Conservation (phyloP, 2,113 vertebrate genomes). For the Columba janthina region DNA sequence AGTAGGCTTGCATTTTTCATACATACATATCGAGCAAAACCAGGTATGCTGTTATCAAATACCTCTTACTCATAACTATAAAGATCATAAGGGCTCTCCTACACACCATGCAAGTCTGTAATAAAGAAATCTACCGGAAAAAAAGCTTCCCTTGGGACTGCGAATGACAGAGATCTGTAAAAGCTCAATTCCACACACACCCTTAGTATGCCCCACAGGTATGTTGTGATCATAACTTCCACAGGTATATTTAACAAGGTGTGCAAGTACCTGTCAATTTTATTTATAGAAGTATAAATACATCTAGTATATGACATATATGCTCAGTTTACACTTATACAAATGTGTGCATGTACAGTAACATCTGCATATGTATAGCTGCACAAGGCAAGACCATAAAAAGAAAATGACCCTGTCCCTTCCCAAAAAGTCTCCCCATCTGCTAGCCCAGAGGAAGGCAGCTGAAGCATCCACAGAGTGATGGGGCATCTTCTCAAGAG, state of each 20-base stretch:
- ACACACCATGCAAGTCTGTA: not conserved
- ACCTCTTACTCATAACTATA: not conserved
- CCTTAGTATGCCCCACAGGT: accelerated
- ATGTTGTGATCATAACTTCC: not conserved
- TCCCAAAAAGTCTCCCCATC: not conserved
- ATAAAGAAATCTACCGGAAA: not conserved
- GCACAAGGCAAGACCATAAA: accelerated
- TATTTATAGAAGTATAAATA: not conserved
- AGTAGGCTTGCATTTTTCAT: not conserved
- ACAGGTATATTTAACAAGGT: not conserved
- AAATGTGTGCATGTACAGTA: accelerated
- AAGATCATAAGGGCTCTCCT: not conserved
- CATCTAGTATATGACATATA: accelerated
- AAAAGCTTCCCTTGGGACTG: not conserved
- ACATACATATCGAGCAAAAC: not conserved
- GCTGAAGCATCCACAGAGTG: not conserved
- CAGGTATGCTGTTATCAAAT: not conserved
- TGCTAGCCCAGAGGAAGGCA: too few species aligned
- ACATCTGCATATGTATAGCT: accelerated
- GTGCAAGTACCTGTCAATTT: accelerated
- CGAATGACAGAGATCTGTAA: not conserved
- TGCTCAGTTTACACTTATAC: not conserved
- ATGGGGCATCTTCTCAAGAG: not conserved
- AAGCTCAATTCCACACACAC: not conserved
- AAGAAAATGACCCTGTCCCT: not conserved